Conservation (phyloP, 2,797 vertebrate species). For the Acanthiza pusilla region DNA sequence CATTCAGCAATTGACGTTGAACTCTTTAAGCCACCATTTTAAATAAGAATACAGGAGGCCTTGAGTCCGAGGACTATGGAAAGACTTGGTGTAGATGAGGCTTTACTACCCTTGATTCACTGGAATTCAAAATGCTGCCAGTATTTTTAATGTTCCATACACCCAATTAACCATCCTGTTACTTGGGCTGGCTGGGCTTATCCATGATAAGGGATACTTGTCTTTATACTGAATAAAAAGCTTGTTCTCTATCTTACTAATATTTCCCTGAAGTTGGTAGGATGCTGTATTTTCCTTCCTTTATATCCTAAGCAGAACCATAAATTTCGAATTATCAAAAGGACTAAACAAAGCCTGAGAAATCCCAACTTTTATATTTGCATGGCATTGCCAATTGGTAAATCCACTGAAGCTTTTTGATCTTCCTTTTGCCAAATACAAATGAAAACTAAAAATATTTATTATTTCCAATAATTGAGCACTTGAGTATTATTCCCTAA, state of each 20-base stretch:
- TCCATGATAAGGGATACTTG: not conserved
- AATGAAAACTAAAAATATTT: not conserved
- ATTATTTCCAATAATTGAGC: not conserved
- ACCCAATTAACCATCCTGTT: not conserved
- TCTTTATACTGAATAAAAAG: not conserved
- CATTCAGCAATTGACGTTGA: rapidly evolving
- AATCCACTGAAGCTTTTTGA: not conserved
- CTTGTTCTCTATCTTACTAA: not conserved
- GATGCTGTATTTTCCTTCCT: not conserved
- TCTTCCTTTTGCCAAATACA: not conserved
- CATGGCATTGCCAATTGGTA: rapidly evolving
- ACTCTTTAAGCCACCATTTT: not conserved
- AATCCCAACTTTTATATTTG: not conserved
- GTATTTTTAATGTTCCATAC: not conserved
- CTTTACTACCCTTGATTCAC: not conserved
- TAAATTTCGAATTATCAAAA: not conserved
- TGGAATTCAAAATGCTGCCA: not conserved
- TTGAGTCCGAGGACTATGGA: not conserved
- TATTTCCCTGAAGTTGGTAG: not conserved
- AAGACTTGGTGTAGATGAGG: not conserved
- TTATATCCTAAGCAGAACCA: not conserved
- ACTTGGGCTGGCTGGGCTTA: not conserved
- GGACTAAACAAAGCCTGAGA: not conserved
- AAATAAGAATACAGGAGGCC: not conserved
- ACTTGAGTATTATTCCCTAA: not conserved